Base-by-base conservation (phyloP, 1,140 invertebrate species). In the Dufourea novaeangliae region DNA sequence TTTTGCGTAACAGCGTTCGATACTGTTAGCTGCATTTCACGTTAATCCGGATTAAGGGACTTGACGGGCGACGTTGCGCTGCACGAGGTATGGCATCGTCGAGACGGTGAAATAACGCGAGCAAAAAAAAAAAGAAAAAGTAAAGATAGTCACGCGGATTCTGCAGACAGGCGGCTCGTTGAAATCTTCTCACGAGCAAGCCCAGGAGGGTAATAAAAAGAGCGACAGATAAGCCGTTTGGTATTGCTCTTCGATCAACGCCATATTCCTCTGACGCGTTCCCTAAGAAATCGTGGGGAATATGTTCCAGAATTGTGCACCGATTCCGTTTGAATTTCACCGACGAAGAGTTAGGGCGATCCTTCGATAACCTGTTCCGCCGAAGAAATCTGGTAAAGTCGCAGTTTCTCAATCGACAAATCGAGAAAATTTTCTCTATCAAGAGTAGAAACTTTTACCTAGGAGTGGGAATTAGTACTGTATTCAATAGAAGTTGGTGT, bases 171-270 rank as follows among this genome's bases (percentile, higher is more conserved):
- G 41, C 66, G 59, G 72, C 69, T 72, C 79, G 67, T 74, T 41
- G 72, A 79, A 71, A 84, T 83, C 34, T 80, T 70, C 78, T 77
- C 71, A 59, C 67, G 80, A 88, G 88, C 82, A 86, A 86, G 75
- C 85, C 81, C 79, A 68, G 32, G 75, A 85, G 79, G 62, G 82
- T 87, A 87, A 87, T 87, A 87, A 88, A 86, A 86, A 81, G 83
- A 77, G 59, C 79, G 68, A 74, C 71, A 66, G 82, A 87, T 86
- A 86, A 87, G 85, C 72, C 80, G 79, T 66, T 77, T 74, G 78
- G 85, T 83, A 86, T 85, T 80, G 78, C 81, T 29, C 20, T 66
- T 81, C 85, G 78, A 85, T 86, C 85, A 72, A 46, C 74, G 82
- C 77, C 71, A 63, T 74, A 70, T 79, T 83, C 78, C 69, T 34